Evolutionary conservation across 2,797 vertebrate species (phyloP), one percentile per base, ranked within the genome.

Genomic region (Tympanoctomys barrerae): DNA sequence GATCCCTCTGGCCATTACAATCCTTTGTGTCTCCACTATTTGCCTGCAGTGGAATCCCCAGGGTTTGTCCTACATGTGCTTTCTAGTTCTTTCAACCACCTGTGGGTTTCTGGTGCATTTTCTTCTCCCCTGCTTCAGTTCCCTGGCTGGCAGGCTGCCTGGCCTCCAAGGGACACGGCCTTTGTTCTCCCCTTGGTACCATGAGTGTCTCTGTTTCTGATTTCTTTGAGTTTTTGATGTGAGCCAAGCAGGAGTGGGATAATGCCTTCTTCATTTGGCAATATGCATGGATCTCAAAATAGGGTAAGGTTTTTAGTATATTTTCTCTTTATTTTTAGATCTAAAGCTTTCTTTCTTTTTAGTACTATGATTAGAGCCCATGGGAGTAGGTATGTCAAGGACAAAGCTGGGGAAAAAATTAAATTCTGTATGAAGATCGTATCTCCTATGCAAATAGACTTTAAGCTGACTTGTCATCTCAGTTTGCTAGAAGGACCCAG

Each of bases 291-390:
- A 57, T 85, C 42, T 91, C 90, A 88, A 90, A 79, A 66, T 26
- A 77, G 68, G 52, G 64, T 26, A 70, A 8, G 24, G 6, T 4
- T 70, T 70, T 57, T 42, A 33, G 33, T 61, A 31, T 26, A 49
- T 36, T 61, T 88, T 70, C n/a, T 79, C 31, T 87, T 86, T 83
- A 86, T 83, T 92, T 95, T 87, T 70, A 64, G 36, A 64, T 28
- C 5, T 18, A 24, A 1, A 82, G 3, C 14, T 5, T 64, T 88
- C 8, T 85, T 31, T 21, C 31, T 24, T 92, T 79, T 70, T 66
- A 85, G 77, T 46, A 13, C 31, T 7, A 57, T 39, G n/a, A 75
- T 73, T 24, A 66, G 64, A 91, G 39, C 59, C 68, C 33, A 3
- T 36, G 42, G 82, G 46, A 39, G 11, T 57, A 57, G 22, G 39